Percentiles rank a stretch among this genome's conserved stretches.
Conservation (phyloP, 2,797 vertebrate species). For the Brotula barbata region DNA sequence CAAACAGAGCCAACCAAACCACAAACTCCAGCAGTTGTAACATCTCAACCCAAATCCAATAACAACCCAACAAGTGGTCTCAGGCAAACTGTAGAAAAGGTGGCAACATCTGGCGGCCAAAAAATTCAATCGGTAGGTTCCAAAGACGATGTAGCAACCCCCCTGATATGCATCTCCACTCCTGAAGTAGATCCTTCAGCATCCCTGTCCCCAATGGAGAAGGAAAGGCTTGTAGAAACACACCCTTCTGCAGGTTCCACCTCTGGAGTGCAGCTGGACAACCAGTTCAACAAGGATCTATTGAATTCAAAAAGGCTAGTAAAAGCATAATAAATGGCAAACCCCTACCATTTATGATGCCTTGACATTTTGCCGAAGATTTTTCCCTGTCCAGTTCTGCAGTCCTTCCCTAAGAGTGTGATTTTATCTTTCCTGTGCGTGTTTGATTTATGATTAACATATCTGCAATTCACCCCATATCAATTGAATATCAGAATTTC, state of each 20-base stretch:
- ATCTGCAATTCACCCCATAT: neutral
- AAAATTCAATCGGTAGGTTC: constrained; percentile 69
- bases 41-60: constrained; percentile 71
- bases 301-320: constrained; percentile 93
- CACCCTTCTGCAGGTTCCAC: constrained; percentile 68
- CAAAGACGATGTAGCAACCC: constrained; percentile 57
- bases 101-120: constrained; percentile 54
- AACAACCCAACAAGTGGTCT: constrained; percentile 52
- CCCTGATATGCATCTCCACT: constrained; percentile 71
- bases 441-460: constrained; percentile 11
- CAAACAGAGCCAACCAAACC: constrained; percentile 71
- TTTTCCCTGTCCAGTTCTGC: constrained; percentile 68
- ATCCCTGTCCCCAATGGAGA: constrained; percentile 71
- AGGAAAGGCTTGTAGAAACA: constrained; percentile 75
- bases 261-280: constrained; percentile 78
- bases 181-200: constrained; percentile 77
- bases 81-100: constrained; percentile 52
- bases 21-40: constrained; percentile 62
- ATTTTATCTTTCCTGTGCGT: constrained; percentile 16
- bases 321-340: constrained; percentile 92
- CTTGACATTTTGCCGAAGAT: constrained; percentile 50
- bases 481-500: constrained; percentile 53
- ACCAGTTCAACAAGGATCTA: constrained; percentile 76
- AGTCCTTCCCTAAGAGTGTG: constrained; percentile 50
- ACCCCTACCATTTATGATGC: constrained; percentile 88